Conservation (phyloP, 2,888 invertebrate genomes). For the Lycaena phlaeas region DNA sequence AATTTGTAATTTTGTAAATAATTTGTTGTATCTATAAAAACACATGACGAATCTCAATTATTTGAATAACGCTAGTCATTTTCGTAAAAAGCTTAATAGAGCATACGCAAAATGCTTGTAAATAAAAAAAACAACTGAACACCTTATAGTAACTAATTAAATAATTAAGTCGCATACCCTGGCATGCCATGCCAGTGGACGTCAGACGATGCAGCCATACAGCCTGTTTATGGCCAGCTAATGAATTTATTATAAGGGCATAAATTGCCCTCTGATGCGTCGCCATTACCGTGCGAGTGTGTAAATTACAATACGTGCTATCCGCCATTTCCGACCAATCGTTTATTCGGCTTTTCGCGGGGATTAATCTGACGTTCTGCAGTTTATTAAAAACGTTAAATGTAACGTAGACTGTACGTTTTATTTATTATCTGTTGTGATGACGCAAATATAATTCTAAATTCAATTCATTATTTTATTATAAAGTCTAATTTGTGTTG, state of each 20-base stretch:
- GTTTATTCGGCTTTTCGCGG: conserved; percentile 51
- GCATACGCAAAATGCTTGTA: neutral
- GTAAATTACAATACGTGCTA: conserved; percentile 65
- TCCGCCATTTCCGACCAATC: conserved; percentile 44
- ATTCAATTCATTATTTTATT: too few species aligned
- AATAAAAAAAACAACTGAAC: neutral
- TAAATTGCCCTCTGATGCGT: conserved; percentile 67
- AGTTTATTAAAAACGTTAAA: conserved; percentile 29
- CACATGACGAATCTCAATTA: too few species aligned
- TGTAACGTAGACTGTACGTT: neutral
- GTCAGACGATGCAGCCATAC: neutral
- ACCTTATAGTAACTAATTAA: neutral
- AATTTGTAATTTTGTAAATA: too few species aligned
- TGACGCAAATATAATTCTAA: too few species aligned
- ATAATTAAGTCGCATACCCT: conserved; percentile 3
- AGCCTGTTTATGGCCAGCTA: conserved; percentile 27
- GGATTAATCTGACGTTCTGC: conserved; percentile 24
- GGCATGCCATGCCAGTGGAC: neutral
- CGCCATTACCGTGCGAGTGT: conserved; percentile 57
- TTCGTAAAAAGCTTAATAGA: neutral
- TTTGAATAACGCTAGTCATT: too few species aligned
- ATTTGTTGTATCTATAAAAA: too few species aligned
- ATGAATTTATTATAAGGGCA: conserved; percentile 72
- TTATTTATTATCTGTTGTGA: neutral
- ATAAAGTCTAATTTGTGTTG: too few species aligned